Conservation (phyloP, 2,888 invertebrate species). For the Dasypolia templi region DNA sequence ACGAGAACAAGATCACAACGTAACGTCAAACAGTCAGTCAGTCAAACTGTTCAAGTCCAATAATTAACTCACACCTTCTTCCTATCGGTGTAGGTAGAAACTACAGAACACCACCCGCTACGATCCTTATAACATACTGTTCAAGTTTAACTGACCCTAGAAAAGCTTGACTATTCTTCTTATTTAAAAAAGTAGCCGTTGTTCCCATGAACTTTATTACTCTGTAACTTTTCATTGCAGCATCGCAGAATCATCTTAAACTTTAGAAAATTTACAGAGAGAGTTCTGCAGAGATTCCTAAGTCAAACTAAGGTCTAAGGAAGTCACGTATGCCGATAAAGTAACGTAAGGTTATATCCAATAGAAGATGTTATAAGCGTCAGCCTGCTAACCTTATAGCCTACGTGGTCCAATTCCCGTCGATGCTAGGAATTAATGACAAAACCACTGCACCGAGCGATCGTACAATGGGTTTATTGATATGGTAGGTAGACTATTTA, state of each 20-base stretch:
- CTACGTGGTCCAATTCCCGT: conserved; percentile 51
- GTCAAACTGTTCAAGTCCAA: too few relatives aligned
- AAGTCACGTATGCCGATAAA: conserved; percentile 48
- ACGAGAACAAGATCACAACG: too few relatives aligned
- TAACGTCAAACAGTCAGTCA: too few relatives aligned
- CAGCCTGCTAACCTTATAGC: conserved; percentile 36
- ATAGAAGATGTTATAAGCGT: conserved; percentile 41
- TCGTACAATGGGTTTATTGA: conserved; percentile 2
- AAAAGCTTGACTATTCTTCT: background rate
- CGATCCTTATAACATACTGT: too few relatives aligned
- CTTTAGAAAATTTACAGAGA: background rate
- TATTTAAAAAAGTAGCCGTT: background rate
- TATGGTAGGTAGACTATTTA: background rate
- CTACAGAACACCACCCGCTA: too few relatives aligned
- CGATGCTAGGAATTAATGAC: conserved; percentile 36
- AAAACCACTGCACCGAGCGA: conserved; percentile 5
- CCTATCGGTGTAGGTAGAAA: too few relatives aligned
- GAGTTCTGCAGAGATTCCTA: background rate
- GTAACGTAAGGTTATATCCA: conserved; percentile 18
- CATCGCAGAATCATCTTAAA: background rate
- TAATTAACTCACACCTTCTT: too few relatives aligned
- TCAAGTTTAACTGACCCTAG: background rate
- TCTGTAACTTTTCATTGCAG: background rate
- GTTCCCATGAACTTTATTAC: background rate
- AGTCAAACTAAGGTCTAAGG: background rate